These are phyloP conservation scores for Halichoerus grypus DNA, from an alignment of 2,113 vertebrate genomes.

Conservation along the genomic window DNA sequence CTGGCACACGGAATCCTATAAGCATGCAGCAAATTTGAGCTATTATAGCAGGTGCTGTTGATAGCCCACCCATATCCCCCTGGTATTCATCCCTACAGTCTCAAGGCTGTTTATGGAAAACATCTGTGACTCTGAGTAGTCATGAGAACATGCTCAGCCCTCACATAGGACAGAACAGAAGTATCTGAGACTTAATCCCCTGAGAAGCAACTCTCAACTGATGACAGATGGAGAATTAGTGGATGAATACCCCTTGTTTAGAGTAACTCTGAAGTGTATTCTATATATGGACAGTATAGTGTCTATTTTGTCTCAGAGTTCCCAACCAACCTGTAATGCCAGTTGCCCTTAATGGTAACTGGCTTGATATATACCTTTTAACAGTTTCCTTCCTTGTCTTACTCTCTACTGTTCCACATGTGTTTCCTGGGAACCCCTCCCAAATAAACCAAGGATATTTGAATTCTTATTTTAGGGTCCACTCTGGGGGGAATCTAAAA, in stretches of 20 bases:
- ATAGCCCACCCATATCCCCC: neutral
- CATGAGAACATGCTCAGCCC: neutral
- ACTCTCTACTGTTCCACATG: neutral
- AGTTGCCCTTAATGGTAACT: neutral
- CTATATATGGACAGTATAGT: neutral
- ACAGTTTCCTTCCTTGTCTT: neutral
- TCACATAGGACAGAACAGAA: neutral
- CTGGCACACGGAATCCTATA: neutral
- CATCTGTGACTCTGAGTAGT: slow-evolving; percentile 13
- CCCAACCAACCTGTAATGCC: neutral
- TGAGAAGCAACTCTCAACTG: slow-evolving; percentile 23
- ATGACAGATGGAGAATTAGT: neutral
- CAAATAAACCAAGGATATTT: neutral
- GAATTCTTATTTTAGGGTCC: neutral
- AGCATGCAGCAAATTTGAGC: neutral
- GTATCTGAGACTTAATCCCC: neutral
- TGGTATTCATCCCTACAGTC: neutral
- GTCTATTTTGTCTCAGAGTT: neutral
- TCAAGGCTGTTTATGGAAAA: slow-evolving; percentile 58
- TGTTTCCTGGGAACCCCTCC: neutral
- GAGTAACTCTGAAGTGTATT: neutral
- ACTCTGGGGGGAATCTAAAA: neutral
- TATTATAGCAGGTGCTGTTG: slow-evolving; percentile 1
- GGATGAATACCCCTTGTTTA: neutral
- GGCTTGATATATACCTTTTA: neutral